Evolutionary conservation across 64 coral and sea anemone species (phyloP), one percentile per base, ranked within the genome.

Genomic region (Dendronephthya gigantea): DNA sequence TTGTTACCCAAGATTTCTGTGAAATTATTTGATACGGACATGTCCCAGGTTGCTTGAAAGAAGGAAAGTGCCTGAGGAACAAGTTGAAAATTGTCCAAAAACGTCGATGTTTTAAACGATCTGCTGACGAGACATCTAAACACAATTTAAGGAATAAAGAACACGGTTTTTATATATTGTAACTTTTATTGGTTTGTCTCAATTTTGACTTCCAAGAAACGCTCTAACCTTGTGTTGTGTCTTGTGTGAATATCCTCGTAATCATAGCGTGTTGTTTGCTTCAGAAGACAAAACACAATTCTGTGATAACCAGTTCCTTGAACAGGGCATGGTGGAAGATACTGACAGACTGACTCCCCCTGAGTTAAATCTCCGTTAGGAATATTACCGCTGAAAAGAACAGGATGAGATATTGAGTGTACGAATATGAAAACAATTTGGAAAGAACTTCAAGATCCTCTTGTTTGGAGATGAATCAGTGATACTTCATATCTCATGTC

Each of bases 31-130:
- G 89, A 88, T 31, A 93, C 95, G 39, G 84, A 91, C 19, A 90
- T 85, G 82, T 98, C 95, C 95, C 95, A 98, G 0, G 87, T 70
- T 28, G 92, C 82, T 81, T 98, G 95, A 43, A 98, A 98, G 35
- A 98, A 91, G 17, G 87, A 83, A 1, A 93, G 37, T 0, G 84
- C 95, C 40, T 83, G 87, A 30, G 95, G 95, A 23, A 40, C 83
- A 19, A 98, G 19, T 25, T 88, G 28, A 16, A 29, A 39, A 69
- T 31, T 33, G 23, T 84, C 75, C 17, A 91, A 29, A 87, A 91
- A 87, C 27, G 29, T 22, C 39, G 52, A 9, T 36, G 90, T 91
- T 23, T 56, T 88, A 88, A 88, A 86, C 23, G 86, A 88, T 82
- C 90, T 70, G 36, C 82, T 74, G 49, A 79, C 33, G 47, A 87